These are phyloP conservation scores for Tipula lateralis DNA, from an alignment of 2,888 invertebrate genomes.

Conservation along the genomic window DNA sequence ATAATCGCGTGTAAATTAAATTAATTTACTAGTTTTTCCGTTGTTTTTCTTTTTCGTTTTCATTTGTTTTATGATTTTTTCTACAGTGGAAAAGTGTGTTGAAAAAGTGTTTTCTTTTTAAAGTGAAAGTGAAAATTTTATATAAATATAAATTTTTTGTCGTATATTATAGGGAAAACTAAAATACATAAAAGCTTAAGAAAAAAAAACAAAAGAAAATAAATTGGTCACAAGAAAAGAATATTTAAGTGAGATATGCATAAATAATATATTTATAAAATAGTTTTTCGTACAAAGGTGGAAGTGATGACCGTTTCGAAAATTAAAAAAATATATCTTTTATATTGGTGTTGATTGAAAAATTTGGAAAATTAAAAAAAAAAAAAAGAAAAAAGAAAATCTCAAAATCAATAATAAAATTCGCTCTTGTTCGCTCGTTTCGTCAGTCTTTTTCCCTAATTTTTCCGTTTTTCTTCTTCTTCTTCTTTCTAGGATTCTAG, in stretches of 20 bases:
- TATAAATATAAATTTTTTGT: not conserved
- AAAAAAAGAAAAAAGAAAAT: not conserved
- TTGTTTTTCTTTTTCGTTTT: not conserved
- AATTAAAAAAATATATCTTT: not conserved
- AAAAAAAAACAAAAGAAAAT: not conserved
- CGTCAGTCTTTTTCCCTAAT: constrained; percentile 24
- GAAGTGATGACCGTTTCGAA: not conserved
- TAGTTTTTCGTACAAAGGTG: not conserved
- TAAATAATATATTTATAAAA: not conserved
- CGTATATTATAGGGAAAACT: not conserved
- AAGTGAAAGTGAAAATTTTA: not conserved
- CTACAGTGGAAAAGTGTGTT: not conserved
- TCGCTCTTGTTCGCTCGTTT: constrained; percentile 27
- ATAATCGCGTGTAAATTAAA: not conserved
- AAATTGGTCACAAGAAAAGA: not conserved
- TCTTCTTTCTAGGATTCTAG: not conserved
- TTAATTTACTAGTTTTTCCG: not conserved
- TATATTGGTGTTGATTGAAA: constrained; percentile 4
- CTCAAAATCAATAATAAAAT: constrained; percentile 26
- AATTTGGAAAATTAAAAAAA: not conserved
- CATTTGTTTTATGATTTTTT: not conserved
- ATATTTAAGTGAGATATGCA: not conserved
- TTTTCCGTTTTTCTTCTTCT: not conserved
- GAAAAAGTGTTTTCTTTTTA: not conserved
- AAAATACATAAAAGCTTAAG: not conserved